Conservation (phyloP, 2,113 vertebrate species). For the Chloropsis hardwickii region DNA sequence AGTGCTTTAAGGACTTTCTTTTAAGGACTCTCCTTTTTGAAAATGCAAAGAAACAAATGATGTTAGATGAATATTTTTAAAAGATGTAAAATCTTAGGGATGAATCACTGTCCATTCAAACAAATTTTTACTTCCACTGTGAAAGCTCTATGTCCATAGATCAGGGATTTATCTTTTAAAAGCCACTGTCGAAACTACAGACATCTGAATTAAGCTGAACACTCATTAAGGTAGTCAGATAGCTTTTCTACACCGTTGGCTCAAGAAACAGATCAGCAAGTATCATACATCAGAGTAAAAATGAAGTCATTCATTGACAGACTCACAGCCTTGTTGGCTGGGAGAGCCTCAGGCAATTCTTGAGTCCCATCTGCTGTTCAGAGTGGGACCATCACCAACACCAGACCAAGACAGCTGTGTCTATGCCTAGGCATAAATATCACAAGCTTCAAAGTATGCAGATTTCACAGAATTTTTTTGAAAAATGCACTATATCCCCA, state of each 20-base stretch:
- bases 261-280: background rate
- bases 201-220: background rate
- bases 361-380: background rate
- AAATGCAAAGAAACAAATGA: background rate
- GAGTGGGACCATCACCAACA: background rate
- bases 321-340: background rate
- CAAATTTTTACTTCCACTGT: background rate
- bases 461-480: background rate
- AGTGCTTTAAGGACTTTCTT: background rate
- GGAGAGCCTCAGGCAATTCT: background rate
- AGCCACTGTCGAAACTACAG: background rate
- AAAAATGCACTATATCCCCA: background rate
- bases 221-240: background rate
- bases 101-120: background rate
- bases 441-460: background rate
- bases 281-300: background rate
- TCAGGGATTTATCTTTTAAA: background rate
- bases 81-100: background rate
- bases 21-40: background rate
- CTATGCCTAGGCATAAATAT: background rate
- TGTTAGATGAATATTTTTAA: background rate
- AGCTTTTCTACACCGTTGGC: background rate
- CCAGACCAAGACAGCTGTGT: background rate
- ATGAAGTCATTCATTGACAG: background rate
- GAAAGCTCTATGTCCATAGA: background rate